These are phyloP conservation scores for Istiophorus platypterus DNA, from an alignment of 2,113 vertebrate genomes.

Conservation along the genomic window DNA sequence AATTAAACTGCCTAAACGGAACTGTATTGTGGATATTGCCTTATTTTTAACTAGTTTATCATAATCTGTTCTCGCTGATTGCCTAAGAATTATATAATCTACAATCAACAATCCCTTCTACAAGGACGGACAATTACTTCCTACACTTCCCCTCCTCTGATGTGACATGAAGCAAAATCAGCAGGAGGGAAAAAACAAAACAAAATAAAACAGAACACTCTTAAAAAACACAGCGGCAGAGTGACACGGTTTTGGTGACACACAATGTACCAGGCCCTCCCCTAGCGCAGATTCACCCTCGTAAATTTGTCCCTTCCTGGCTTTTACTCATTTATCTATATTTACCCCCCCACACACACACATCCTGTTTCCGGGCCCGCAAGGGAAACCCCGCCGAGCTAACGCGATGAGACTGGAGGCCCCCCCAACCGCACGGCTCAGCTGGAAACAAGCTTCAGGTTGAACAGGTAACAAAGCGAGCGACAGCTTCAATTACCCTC, in stretches of 20 bases:
- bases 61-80: too few relatives aligned
- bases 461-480: slow-evolving; percentile 53
- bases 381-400: slow-evolving; percentile 7
- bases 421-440: slow-evolving; percentile 14
- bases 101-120: too few relatives aligned
- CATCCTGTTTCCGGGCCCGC: neutral
- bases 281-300: neutral
- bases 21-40: too few relatives aligned
- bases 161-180: too few relatives aligned
- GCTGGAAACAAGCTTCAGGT: slow-evolving; percentile 36
- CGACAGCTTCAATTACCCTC: slow-evolving; percentile 45
- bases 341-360: too few relatives aligned
- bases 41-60: too few relatives aligned
- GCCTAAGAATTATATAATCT: too few relatives aligned
- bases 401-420: neutral
- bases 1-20: too few relatives aligned
- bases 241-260: too few relatives aligned
- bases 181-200: neutral
- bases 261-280: neutral
- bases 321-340: slow-evolving; percentile 1
- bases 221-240: neutral
- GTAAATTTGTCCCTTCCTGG: neutral
- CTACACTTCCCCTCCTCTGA: too few relatives aligned
- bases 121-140: too few relatives aligned
- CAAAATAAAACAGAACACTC: too few relatives aligned